Base-by-base conservation (phyloP, 2,888 invertebrate genomes). In the Sarcophaga variegata region DNA sequence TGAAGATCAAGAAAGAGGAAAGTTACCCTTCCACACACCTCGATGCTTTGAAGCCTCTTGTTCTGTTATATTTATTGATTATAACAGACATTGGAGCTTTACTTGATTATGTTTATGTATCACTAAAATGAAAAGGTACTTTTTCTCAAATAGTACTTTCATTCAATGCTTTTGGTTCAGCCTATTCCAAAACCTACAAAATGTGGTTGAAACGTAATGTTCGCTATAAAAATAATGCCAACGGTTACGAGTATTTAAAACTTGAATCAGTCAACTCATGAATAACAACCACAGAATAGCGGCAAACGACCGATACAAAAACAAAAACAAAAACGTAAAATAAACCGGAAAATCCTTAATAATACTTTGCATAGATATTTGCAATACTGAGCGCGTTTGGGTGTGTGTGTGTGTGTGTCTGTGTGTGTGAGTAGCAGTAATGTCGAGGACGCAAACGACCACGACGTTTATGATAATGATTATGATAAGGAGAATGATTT, bases 401-500 rank as follows among this genome's bases (percentile, higher is more conserved):
- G 37, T 37, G 3, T 49, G 49, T 25, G 6, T 8, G 37, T 37
- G 0, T 49, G 49, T 49, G 0, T 17, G 0, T 49, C 14, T 49
- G 0, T 17, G 17, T 54, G 54, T 14, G 54, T 54, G 17, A 54
- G 14, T 54, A 17, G 54, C 2, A 54, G 10, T 54, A 17, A 17
- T 54, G 54, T 17, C 54, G 27, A 59, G 59, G 20, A 59, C 5
- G 20, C n/a, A 6, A 22, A 37, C 27, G 64, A 59, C n/a, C 6
- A 37, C 37, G 37, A 10, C n/a, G n/a, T n/a, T 62, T 22, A 64
- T 69, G 22, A 62, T 54, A 54, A 54, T 54, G 54, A 54, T 54
- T 54, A 54, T 49, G 72, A 64, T 82, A 81, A 77, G 70, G 66
- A 77, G 82, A 5, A 27, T 60, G 71, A 83, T 77, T 83, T 81